Conservation (phyloP, 2,113 vertebrate genomes). For the Trematomus loennbergii region DNA sequence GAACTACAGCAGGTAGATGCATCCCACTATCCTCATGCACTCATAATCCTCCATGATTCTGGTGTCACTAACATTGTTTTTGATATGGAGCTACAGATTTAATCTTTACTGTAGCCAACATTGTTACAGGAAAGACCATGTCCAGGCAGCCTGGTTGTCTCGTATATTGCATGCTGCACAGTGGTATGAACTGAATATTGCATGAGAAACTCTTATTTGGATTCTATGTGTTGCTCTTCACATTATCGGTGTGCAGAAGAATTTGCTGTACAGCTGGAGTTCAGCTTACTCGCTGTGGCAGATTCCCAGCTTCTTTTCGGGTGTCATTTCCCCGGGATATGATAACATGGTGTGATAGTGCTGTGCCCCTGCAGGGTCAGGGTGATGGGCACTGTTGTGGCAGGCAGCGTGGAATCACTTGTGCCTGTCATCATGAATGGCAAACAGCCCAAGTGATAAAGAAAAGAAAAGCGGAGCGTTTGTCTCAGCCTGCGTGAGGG, state of each 20-base stretch:
- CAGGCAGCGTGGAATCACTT: slow-evolving; percentile 31
- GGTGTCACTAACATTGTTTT: slow-evolving; percentile 24
- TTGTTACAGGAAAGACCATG: background rate
- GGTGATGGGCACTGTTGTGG: slow-evolving; percentile 39
- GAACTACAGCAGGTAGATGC: slow-evolving; percentile 49
- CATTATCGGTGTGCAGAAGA: slow-evolving; percentile 12
- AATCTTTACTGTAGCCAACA: slow-evolving; percentile 8
- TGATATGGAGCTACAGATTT: slow-evolving; percentile 19
- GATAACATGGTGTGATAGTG: slow-evolving; percentile 43
- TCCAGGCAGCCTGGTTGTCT: background rate
- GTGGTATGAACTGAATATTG: slow-evolving; percentile 19
- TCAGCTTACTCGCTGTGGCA: background rate
- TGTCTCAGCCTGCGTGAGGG: slow-evolving; percentile 30
- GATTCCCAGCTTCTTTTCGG: slow-evolving; percentile 1
- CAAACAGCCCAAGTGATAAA: slow-evolving; percentile 45
- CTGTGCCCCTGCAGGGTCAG: slow-evolving; percentile 17
- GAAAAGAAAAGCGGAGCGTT: slow-evolving; percentile 39
- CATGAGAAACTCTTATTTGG: slow-evolving; percentile 29
- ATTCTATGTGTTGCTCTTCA: slow-evolving; percentile 31
- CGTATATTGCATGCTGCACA: slow-evolving; percentile 8
- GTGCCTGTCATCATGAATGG: slow-evolving; percentile 51
- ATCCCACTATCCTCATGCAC: slow-evolving; percentile 38
- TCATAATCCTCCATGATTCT: slow-evolving; percentile 36
- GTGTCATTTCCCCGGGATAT: slow-evolving; percentile 13
- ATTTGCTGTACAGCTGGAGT: background rate